Conservation (phyloP, 2,797 vertebrate species). For the Antrozous pallidus region DNA sequence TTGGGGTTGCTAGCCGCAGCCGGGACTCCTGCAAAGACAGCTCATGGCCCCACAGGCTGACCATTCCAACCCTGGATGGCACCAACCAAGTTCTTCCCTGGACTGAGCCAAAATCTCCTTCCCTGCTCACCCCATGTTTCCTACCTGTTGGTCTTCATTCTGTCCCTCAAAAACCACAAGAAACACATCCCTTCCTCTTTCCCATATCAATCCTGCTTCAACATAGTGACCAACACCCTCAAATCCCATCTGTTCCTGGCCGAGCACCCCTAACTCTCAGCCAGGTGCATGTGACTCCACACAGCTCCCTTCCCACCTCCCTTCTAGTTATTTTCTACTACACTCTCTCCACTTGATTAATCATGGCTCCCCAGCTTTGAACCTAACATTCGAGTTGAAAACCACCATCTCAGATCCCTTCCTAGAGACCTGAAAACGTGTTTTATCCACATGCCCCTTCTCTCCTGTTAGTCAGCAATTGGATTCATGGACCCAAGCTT, state of each 20-base stretch:
- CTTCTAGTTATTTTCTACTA: not conserved
- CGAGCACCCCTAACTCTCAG: not conserved
- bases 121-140: not conserved
- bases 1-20: no score
- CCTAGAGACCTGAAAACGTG: not conserved
- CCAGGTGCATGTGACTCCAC: not conserved
- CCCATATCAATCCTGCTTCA: not conserved
- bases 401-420: not conserved
- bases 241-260: not conserved
- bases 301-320: not conserved
- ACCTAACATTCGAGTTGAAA: not conserved
- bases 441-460: not conserved
- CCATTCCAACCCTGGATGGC: no score
- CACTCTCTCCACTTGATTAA: not conserved
- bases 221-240: not conserved
- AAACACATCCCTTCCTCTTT: not conserved
- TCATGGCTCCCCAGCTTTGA: not conserved
- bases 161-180: not conserved
- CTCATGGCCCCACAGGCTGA: rapidly evolving
- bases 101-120: not conserved
- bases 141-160: not conserved
- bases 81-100: not conserved
- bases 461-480: not conserved
- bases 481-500: not conserved
- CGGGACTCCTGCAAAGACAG: not conserved